Conservation (phyloP, 2,113 vertebrate genomes). For the cattle (Bos taurus) region ARS-UCD2.0 NC_037351.1:17864501-17865000, state of each 20-base stretch:
- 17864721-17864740: neutral
- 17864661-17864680: neutral
- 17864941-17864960: constrained; percentile 84
- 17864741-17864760: neutral
- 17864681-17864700: neutral
- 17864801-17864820: neutral
- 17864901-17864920: constrained; percentile 83
- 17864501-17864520: neutral
- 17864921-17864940: constrained; percentile 85
- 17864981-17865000: constrained; percentile 82
- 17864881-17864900: constrained; percentile 4
- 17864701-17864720: neutral
- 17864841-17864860: neutral
- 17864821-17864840: neutral
- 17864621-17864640: no score
- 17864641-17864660: neutral
- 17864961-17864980: constrained; percentile 80
- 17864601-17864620: neutral
- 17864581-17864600: neutral
- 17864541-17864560: neutral
- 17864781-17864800: neutral
- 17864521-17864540: neutral
- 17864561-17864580: neutral
- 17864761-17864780: neutral
- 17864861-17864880: neutral